These are phyloP conservation scores for Cylloceria caligata DNA, from an alignment of 2,888 invertebrate species.

Conservation along the genomic window DNA sequence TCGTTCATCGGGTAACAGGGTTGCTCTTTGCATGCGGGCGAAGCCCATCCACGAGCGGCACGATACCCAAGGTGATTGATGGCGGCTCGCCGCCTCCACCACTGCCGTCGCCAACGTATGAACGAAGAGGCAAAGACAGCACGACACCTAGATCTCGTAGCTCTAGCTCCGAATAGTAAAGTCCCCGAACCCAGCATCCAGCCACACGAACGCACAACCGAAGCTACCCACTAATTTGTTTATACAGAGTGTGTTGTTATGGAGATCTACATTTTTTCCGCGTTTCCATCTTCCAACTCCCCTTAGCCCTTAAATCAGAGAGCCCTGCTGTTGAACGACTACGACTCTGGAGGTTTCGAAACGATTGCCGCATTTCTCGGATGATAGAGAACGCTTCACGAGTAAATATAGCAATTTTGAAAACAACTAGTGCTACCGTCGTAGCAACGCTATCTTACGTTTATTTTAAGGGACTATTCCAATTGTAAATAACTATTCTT, in stretches of 20 bases:
- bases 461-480: slow-evolving; percentile 51
- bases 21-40: slow-evolving; percentile 61
- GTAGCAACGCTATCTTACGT: slow-evolving; percentile 32
- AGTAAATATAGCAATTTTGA: slow-evolving; percentile 70
- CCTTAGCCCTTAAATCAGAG: slow-evolving; percentile 37
- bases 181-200: slow-evolving; percentile 14
- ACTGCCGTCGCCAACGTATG: slow-evolving; percentile 43
- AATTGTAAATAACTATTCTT: slow-evolving; percentile 44
- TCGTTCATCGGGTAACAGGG: slow-evolving; percentile 46
- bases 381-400: slow-evolving; percentile 52
- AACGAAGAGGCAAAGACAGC: slow-evolving; percentile 58
- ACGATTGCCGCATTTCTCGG: slow-evolving; percentile 30
- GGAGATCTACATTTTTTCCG: slow-evolving; percentile 60
- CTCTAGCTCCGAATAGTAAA: slow-evolving; percentile 38
- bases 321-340: slow-evolving; percentile 30
- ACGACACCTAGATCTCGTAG: slow-evolving; percentile 65
- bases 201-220: slow-evolving; percentile 49
- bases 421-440: slow-evolving; percentile 48
- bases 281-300: slow-evolving; percentile 32
- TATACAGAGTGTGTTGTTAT: slow-evolving; percentile 70
- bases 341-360: slow-evolving; percentile 34
- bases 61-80: slow-evolving; percentile 71
- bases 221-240: slow-evolving; percentile 75
- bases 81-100: slow-evolving; percentile 63
- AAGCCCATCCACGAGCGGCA: slow-evolving; percentile 31